Conservation (phyloP, 2,888 invertebrate genomes). For the Antheraea yamamai region DNA sequence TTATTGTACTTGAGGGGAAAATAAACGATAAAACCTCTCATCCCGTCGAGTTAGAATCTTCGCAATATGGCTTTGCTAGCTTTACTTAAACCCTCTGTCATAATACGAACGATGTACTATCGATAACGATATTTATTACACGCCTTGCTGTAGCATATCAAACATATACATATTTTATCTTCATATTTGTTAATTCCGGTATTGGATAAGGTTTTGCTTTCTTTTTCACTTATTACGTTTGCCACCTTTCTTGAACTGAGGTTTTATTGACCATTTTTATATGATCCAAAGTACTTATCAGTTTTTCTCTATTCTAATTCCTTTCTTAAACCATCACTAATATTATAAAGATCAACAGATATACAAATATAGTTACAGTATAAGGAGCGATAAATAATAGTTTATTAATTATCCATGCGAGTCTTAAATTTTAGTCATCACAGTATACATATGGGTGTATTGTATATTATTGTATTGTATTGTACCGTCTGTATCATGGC, state of each 20-base stretch:
- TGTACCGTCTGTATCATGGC: no score
- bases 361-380: no score
- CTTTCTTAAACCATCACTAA: no score
- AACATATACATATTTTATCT: neutral
- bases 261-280: no score
- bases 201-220: neutral
- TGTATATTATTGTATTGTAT: no score
- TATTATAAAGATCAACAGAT: no score
- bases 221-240: neutral
- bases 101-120: conserved; percentile 8
- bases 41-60: conserved; percentile 37
- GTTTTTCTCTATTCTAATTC: no score
- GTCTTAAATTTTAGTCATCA: no score
- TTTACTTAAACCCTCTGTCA: conserved; percentile 31
- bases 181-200: neutral
- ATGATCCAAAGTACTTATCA: no score
- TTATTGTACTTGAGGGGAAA: conserved; percentile 39
- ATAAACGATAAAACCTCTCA: conserved; percentile 44
- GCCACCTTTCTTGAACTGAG: neutral
- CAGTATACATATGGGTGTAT: no score
- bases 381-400: no score
- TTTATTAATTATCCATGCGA: no score
- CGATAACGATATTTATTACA: neutral
- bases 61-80: conserved; percentile 49
- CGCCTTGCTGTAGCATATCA: neutral